Percentiles rank a stretch among this genome's conserved stretches.
Conservation (phyloP, 2,888 invertebrate genomes). For the Temnothorax ravouxi region DNA sequence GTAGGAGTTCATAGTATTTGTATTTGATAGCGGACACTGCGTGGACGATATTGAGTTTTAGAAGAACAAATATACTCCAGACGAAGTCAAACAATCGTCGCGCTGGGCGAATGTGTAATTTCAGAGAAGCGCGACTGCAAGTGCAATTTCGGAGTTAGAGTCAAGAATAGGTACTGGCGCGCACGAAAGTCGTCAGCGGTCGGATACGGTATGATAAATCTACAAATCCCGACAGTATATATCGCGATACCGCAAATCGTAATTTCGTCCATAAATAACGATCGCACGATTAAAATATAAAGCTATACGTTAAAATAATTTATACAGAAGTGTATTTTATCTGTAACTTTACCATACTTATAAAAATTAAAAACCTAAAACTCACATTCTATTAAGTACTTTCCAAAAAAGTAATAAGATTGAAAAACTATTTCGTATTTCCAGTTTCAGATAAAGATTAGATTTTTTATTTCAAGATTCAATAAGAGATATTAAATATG, state of each 20-base stretch:
- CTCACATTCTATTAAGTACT: neutral
- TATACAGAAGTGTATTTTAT: neutral
- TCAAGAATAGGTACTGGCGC: slow-evolving; percentile 47
- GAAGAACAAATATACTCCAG: slow-evolving; percentile 56
- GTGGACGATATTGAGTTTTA: slow-evolving; percentile 70
- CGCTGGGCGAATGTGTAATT: slow-evolving; percentile 46
- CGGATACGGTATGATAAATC: slow-evolving; percentile 19
- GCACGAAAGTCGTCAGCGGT: slow-evolving; percentile 28
- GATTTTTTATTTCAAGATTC: neutral
- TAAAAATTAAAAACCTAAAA: neutral
- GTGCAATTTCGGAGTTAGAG: slow-evolving; percentile 59
- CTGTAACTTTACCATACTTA: neutral
- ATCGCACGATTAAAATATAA: neutral
- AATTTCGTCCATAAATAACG: neutral
- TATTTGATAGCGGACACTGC: slow-evolving; percentile 63
- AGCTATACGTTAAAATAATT: neutral
- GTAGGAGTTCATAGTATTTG: slow-evolving; percentile 47
- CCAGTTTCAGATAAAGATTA: neutral
- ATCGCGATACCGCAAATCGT: neutral
- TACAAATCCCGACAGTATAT: neutral
- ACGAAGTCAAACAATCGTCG: slow-evolving; percentile 68
- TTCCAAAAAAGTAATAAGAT: neutral
- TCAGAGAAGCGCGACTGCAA: slow-evolving; percentile 62
- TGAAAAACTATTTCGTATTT: neutral
- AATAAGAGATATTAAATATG: slow-evolving; percentile 7